phyloP scores from a whole-genome alignment of 1,140 invertebrate genomes.

The Drosophila neocordata region DNA sequence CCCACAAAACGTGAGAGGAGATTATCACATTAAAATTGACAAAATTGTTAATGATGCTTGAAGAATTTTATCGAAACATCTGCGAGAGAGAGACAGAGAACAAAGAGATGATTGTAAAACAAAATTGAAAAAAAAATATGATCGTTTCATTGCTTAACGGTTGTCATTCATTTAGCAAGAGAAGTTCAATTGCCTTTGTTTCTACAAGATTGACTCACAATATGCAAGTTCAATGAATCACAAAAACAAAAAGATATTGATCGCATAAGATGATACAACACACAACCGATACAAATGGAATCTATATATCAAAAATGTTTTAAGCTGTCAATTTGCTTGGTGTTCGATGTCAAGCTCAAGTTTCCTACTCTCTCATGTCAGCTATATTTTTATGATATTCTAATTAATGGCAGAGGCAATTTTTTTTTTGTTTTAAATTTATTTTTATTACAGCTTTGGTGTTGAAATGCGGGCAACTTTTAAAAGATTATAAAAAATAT shows the following conservation, averaged over 20 bases:
- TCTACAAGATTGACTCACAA: constrained; percentile 30
- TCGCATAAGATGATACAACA: constrained; percentile 8
- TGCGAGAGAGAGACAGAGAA: neutral
- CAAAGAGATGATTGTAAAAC: neutral
- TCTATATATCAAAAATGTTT: neutral
- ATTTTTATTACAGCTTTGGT: neutral
- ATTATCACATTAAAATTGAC: constrained; percentile 1
- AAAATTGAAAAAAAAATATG: too few species aligned
- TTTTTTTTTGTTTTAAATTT: neutral
- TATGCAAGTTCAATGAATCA: constrained; percentile 33
- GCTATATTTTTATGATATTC: constrained; percentile 30
- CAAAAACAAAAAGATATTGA: neutral
- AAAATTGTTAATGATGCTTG: constrained; percentile 11
- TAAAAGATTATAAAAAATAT: constrained; percentile 25
- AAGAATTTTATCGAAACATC: constrained; percentile 3
- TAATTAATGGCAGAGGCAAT: constrained; percentile 51
- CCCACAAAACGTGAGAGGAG: neutral
- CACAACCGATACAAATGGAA: neutral
- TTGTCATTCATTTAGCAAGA: neutral
- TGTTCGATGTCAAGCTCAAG: neutral
- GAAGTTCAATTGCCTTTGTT: constrained; percentile 23
- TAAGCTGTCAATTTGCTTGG: constrained; percentile 32
- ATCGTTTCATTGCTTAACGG: neutral
- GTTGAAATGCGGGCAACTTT: constrained; percentile 38
- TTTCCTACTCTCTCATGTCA: neutral